Percentiles rank a stretch among this genome's conserved stretches.
Conservation (phyloP, 2,888 invertebrate genomes). For the Glomeris marginata region DNA sequence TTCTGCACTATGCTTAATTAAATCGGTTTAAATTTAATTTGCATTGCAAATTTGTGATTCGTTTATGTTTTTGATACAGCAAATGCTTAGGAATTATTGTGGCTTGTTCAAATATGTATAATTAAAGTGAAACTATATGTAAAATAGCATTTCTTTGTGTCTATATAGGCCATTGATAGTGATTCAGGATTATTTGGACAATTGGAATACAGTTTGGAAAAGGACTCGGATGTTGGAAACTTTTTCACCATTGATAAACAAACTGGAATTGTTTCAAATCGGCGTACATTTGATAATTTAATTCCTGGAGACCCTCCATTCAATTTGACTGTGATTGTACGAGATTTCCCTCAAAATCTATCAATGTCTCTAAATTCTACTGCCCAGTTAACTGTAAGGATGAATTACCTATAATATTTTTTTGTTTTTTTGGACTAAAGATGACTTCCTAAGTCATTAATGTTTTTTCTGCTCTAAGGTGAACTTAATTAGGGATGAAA, state of each 20-base stretch:
- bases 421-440: neutral
- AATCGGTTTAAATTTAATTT: no score
- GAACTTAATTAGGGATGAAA: conserved; percentile 59
- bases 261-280: conserved; percentile 60
- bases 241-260: conserved; percentile 57
- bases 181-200: conserved; percentile 72
- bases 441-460: neutral
- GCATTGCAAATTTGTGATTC: no score
- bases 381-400: conserved; percentile 5
- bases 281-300: conserved; percentile 53
- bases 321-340: conserved; percentile 52
- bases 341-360: conserved; percentile 53
- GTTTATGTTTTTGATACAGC: no score
- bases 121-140: no score
- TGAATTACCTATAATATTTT: neutral
- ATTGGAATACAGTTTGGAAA: conserved; percentile 44
- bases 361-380: conserved; percentile 37
- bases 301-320: conserved; percentile 50
- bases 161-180: conserved; percentile 61
- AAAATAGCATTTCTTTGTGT: neutral
- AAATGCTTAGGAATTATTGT: no score
- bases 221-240: conserved; percentile 33
- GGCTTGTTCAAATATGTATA: no score
- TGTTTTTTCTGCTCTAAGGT: conserved; percentile 34
- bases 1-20: no score